Conservation (phyloP, 2,113 vertebrate species). For the Peromyscus polionotus region DNA sequence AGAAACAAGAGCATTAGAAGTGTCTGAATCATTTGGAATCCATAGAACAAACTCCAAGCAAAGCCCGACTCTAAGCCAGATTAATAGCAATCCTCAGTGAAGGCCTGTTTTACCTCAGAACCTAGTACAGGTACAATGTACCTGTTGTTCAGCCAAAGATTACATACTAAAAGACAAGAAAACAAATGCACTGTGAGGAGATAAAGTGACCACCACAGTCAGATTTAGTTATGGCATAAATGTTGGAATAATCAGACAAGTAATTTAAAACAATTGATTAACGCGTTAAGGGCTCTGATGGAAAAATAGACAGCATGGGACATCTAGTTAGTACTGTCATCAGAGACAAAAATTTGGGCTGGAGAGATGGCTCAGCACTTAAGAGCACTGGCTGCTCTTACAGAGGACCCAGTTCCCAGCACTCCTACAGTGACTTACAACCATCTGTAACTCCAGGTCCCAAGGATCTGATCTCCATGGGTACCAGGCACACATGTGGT, state of each 20-base stretch:
- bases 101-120: neutral
- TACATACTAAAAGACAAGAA: neutral
- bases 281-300: neutral
- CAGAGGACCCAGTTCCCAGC: neutral
- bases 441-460: neutral
- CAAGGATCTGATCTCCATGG: neutral
- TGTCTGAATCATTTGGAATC: neutral
- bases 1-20: neutral
- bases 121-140: neutral
- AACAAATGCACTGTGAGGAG: neutral
- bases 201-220: neutral
- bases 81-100: neutral
- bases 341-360: neutral
- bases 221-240: neutral
- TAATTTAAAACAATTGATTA: neutral
- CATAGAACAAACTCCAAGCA: neutral
- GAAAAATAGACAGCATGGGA: neutral
- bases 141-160: neutral
- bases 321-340: neutral
- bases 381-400: neutral
- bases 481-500: neutral
- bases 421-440: neutral
- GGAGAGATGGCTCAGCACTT: neutral
- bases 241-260: neutral
- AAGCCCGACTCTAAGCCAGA: neutral